Evolutionary conservation across 2,113 vertebrate genomes (phyloP), one percentile per base, ranked within the genome.

Genomic region (Corydoras sp.): DNA sequence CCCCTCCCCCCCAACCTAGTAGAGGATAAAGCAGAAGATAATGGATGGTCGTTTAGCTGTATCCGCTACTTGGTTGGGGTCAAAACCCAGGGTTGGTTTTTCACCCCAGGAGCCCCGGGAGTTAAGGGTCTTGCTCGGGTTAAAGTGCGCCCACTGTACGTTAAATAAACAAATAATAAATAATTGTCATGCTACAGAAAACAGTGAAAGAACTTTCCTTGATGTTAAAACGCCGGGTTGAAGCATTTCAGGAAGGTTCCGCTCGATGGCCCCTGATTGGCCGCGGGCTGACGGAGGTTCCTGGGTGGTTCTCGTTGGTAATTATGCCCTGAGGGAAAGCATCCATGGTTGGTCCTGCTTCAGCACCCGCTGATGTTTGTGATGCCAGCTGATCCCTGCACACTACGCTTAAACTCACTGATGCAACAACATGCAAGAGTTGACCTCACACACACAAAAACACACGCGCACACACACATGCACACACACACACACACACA

Each of bases 401-500:
- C 54, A 6, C n/a, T 48, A 29, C 18, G 12, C 31, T 54, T n/a
- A 64, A 35, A 64, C 24, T 13, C 63, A 68, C 30, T 68, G 65
- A 68, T 68, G 65, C 65, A 68, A 68, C 53, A 68, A 56, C 18
- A 31, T 32, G 65, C 15, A 68, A 68, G 65, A 58, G 65, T 72
- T 50, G 48, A 65, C 35, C 31, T 10, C 62, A 55, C 32, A 58
- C 62, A 32, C 65, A 54, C 64, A 66, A 10, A 66, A 30, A 54
- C 62, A 54, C 64, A 66, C 14, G 54, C 51, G 32, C 62, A 48
- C 9, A n/a, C 65, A 13, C 32, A 14, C 30, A 43, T 54, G 9
- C 53, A 5, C 3, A 54, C 32, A 64, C 49, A 75, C 54, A 72
- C 60, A 49, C 58, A 74, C 49, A 89, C 87, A 90, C 64, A 66